Evolutionary conservation across 2,113 vertebrate genomes (phyloP).

Genomic region (Suricata suricatta): DNA sequence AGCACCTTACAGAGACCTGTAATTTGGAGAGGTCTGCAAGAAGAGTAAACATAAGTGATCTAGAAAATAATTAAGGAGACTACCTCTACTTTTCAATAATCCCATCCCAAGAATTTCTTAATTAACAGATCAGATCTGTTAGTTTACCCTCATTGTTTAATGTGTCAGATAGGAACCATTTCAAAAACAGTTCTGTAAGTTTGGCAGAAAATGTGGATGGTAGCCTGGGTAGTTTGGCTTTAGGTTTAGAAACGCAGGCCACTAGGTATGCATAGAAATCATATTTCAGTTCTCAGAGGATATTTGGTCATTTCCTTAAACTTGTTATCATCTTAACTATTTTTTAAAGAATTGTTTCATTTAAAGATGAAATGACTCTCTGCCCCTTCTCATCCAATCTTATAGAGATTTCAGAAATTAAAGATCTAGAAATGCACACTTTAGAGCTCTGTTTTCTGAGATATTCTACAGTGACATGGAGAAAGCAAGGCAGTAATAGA

Average conservation of each 20-base stretch:
- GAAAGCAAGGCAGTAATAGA: background rate
- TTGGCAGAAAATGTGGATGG: background rate
- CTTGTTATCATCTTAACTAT: background rate
- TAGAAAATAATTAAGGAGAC: background rate
- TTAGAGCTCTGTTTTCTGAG: background rate
- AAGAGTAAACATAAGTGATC: background rate
- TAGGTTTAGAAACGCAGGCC: slow-evolving; percentile 9
- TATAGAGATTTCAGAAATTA: background rate
- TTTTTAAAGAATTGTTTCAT: background rate
- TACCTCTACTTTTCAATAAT: background rate
- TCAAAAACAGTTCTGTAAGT: slow-evolving; percentile 24
- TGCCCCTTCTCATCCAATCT: background rate
- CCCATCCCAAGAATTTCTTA: background rate
- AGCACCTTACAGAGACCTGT: background rate
- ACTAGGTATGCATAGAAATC: background rate
- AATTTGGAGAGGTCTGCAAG: background rate
- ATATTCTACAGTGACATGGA: background rate
- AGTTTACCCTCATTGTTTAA: background rate
- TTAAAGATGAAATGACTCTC: background rate
- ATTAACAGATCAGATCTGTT: background rate
- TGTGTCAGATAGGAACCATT: background rate
- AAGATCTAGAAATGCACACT: background rate
- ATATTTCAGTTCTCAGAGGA: background rate
- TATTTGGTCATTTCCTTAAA: background rate
- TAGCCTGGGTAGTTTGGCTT: slow-evolving; percentile 2